phyloP scores from a whole-genome alignment of 2,888 invertebrate genomes.

The Sphecodes monilicornis region DNA sequence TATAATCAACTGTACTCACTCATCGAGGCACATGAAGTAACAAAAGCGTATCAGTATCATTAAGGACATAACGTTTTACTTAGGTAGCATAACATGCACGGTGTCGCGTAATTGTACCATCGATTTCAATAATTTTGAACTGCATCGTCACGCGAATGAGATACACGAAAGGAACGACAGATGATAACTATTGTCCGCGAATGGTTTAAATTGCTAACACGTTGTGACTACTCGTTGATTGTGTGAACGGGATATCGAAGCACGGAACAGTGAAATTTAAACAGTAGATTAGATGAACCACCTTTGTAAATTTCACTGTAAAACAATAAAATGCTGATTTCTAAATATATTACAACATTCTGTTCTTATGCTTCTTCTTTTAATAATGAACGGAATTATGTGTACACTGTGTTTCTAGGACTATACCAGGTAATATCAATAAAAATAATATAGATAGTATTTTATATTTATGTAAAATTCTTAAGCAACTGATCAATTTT shows the following conservation, averaged over 20 bases:
- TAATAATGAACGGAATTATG: too few relatives aligned
- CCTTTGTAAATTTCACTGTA: conserved; percentile 81
- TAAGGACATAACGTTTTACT: conserved; percentile 66
- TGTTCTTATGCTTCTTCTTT: not conserved
- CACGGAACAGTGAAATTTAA: conserved; percentile 69
- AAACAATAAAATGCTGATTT: conserved; percentile 79
- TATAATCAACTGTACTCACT: conserved; percentile 48
- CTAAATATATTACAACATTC: conserved; percentile 69
- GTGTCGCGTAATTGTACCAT: conserved; percentile 57
- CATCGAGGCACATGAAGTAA: conserved; percentile 41
- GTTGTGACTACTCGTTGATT: conserved; percentile 56
- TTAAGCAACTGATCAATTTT: too few relatives aligned
- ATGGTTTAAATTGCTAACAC: conserved; percentile 47
- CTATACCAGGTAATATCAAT: not conserved
- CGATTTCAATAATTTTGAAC: conserved; percentile 57
- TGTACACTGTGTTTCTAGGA: not conserved
- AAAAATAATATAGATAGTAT: not conserved
- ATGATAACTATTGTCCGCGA: conserved; percentile 53
- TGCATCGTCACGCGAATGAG: conserved; percentile 35
- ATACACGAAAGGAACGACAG: conserved; percentile 21
- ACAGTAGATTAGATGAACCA: conserved; percentile 67
- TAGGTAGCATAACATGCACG: conserved; percentile 66
- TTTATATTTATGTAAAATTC: too few relatives aligned
- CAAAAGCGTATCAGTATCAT: conserved; percentile 59
- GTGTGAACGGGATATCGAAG: conserved; percentile 62